Conservation (phyloP, 2,797 vertebrate genomes). For the Parauchenoglanis punctatus region DNA sequence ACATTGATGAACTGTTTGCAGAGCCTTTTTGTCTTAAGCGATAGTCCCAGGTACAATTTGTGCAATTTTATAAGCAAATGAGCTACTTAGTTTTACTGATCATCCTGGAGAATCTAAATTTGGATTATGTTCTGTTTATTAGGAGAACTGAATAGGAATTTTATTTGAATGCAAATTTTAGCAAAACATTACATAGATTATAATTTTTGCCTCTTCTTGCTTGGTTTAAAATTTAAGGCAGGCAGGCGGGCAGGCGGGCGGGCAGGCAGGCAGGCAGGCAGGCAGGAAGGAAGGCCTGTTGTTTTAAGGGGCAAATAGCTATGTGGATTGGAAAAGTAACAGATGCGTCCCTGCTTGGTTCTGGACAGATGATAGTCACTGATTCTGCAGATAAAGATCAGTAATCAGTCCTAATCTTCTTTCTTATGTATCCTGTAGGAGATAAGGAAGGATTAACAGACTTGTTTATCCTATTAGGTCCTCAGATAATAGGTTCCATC, state of each 20-base stretch:
- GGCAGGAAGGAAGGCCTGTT: not conserved
- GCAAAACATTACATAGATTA: constrained; percentile 11
- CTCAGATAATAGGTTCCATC: not conserved
- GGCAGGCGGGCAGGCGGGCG: too few relatives aligned
- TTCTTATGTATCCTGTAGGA: not conserved
- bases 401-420: not conserved
- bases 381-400: constrained; percentile 27
- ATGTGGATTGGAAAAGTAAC: constrained; percentile 18
- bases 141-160: not conserved
- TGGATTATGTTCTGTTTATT: not conserved
- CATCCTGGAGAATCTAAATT: too few relatives aligned
- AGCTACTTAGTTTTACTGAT: too few relatives aligned
- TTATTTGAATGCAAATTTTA: not conserved
- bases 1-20: too few relatives aligned
- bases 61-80: too few relatives aligned
- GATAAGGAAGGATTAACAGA: not conserved
- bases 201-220: not conserved
- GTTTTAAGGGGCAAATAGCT: constrained; percentile 14
- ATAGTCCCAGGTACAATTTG: too few relatives aligned
- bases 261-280: too few relatives aligned
- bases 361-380: not conserved
- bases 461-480: not conserved
- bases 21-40: too few relatives aligned
- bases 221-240: constrained; percentile 11
- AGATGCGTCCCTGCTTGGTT: constrained; percentile 14